phyloP scores from a whole-genome alignment of 2,797 vertebrate genomes.

The Chaetophractus vellerosus region DNA sequence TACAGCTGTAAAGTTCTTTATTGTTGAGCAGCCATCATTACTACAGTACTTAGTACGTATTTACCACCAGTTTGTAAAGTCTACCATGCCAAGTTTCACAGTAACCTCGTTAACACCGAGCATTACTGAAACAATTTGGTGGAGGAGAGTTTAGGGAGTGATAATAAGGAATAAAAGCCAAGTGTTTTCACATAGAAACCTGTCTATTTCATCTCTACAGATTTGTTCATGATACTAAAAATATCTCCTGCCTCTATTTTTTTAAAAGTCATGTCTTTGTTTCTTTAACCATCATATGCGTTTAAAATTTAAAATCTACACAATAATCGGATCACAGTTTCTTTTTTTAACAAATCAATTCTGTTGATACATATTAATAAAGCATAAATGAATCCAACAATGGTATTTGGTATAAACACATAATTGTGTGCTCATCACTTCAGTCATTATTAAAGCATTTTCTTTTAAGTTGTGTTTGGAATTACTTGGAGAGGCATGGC shows the following conservation, averaged over 20 bases:
- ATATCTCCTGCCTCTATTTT: neutral
- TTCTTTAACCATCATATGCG: neutral
- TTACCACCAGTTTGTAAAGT: slow-evolving; percentile 65
- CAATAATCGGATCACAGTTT: neutral
- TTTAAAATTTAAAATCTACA: slow-evolving; percentile 49
- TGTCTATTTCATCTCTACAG: neutral
- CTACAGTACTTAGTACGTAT: neutral
- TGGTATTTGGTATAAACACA: too few relatives aligned
- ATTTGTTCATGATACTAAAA: neutral
- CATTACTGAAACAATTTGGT: slow-evolving; percentile 6
- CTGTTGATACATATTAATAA: too few relatives aligned
- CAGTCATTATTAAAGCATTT: neutral
- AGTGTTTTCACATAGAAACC: neutral
- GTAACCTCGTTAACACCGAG: neutral
- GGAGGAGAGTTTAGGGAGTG: neutral
- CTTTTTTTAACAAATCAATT: too few relatives aligned
- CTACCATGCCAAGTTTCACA: neutral
- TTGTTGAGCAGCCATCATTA: neutral
- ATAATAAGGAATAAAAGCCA: slow-evolving; percentile 8
- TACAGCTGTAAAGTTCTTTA: slow-evolving; percentile 61
- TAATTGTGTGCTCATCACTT: too few relatives aligned
- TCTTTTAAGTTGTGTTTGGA: slow-evolving; percentile 65
- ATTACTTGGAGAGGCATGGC: slow-evolving; percentile 63
- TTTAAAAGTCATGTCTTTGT: neutral
- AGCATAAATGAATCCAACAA: too few relatives aligned